phyloP scores from a whole-genome alignment of 2,797 vertebrate genomes.

The Falco novaeseelandiae region DNA sequence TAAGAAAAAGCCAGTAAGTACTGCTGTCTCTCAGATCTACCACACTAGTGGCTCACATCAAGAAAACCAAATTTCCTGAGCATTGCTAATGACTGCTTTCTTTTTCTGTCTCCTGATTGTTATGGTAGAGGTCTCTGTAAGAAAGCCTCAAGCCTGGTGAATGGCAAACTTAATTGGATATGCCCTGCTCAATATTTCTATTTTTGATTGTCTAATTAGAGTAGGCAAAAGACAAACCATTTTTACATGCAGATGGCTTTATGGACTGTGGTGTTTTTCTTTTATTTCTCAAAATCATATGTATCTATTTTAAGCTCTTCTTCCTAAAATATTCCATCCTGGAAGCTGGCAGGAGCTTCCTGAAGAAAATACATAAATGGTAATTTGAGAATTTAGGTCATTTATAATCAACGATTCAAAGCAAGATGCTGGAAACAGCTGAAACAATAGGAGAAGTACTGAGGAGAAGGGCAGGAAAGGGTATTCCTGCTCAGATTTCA shows the following conservation, averaged over 20 bases:
- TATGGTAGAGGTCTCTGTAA: not conserved
- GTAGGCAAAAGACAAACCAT: conserved; percentile 3
- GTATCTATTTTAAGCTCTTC: conserved; percentile 5
- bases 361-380: conserved; percentile 8
- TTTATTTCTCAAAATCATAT: conserved; percentile 26
- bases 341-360: conserved; percentile 15
- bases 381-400: not conserved
- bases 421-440: not conserved
- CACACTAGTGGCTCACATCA: not conserved
- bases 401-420: conserved; percentile 25
- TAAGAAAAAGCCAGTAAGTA: conserved; percentile 35
- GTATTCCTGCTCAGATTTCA: not conserved
- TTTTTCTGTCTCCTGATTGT: conserved; percentile 49
- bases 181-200: conserved; percentile 40
- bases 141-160: not conserved
- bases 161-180: conserved; percentile 27
- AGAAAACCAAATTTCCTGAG: not conserved
- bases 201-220: conserved; percentile 58
- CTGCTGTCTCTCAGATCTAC: not conserved
- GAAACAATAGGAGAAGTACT: conserved; percentile 20
- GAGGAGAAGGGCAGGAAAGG: not conserved
- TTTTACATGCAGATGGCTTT: conserved; percentile 13
- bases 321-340: conserved; percentile 15
- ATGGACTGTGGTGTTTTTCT: not conserved
- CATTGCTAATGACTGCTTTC: conserved; percentile 14